phyloP scores from a whole-genome alignment of 2,888 invertebrate species.

The Stenodera caucasica region DNA sequence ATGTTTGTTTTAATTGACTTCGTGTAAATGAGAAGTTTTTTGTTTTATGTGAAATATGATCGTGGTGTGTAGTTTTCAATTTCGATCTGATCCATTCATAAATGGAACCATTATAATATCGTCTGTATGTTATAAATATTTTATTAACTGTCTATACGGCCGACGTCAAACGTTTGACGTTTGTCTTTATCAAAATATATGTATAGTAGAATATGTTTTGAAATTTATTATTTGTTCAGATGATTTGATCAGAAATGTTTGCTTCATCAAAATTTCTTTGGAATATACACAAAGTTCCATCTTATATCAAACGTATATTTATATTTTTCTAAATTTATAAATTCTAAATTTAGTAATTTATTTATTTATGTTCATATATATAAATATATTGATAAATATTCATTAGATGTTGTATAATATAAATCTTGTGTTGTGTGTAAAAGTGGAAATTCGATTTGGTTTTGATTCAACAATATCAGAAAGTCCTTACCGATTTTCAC shows the following conservation, averaged over 20 bases:
- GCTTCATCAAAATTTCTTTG: neutral
- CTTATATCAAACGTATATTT: neutral
- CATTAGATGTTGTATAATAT: constrained; percentile 16
- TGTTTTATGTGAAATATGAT: neutral
- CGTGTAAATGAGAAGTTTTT: no score
- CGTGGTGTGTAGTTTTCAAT: no score
- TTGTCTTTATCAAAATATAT: neutral
- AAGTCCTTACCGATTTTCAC: constrained; percentile 25
- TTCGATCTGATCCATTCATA: neutral
- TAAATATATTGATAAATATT: constrained; percentile 21
- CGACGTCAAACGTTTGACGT: neutral
- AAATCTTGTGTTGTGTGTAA: constrained; percentile 22
- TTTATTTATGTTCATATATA: constrained; percentile 5
- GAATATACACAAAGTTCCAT: neutral
- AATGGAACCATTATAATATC: neutral
- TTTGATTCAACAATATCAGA: constrained; percentile 19
- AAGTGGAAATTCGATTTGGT: constrained; percentile 26
- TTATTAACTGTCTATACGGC: neutral
- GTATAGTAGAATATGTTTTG: constrained; percentile 7
- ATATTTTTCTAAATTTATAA: constrained; percentile 10
- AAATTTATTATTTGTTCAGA: constrained; percentile 20
- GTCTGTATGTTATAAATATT: neutral
- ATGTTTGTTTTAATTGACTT: no score
- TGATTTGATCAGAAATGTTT: constrained; percentile 21
- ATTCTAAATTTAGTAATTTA: constrained; percentile 14